Conservation (phyloP, 2,888 invertebrate species). For the Caenorhabditis sinica region DNA sequence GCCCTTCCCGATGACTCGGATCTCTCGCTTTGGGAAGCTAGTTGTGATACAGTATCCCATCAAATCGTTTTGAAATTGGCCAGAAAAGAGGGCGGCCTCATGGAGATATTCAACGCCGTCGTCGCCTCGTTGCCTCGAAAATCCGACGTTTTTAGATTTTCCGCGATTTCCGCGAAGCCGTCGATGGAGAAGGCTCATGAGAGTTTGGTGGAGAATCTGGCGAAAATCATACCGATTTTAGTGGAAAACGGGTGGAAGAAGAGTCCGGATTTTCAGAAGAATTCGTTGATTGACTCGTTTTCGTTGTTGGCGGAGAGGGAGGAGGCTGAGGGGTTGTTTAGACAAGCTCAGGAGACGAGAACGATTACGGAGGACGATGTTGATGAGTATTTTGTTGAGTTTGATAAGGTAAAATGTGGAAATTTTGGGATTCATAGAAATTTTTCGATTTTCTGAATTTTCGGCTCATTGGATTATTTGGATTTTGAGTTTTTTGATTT, state of each 20-base stretch:
- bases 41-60: conserved; percentile 57
- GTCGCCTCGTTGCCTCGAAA: conserved; percentile 49
- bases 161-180: conserved; percentile 40
- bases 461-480: too few relatives aligned
- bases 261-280: conserved; percentile 43
- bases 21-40: conserved; percentile 58
- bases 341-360: conserved; percentile 1
- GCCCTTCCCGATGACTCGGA: conserved; percentile 49
- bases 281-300: conserved; percentile 38
- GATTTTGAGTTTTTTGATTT: too few relatives aligned
- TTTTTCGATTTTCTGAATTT: not conserved
- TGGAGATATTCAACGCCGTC: conserved; percentile 55
- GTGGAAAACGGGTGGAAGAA: conserved; percentile 56
- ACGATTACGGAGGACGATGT: conserved; percentile 52
- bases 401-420: conserved; percentile 39
- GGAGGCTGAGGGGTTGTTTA: conserved; percentile 22
- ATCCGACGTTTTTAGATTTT: conserved; percentile 38
- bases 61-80: conserved; percentile 55
- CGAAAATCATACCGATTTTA: conserved; percentile 24
- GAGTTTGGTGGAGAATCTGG: not conserved
- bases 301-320: conserved; percentile 26
- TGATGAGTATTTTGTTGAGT: conserved; percentile 42
- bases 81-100: conserved; percentile 45
- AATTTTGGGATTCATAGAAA: not conserved
- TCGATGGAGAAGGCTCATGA: conserved; percentile 7